Conservation (phyloP, 2,888 invertebrate genomes). For the Ichneumoninae sp. region DNA sequence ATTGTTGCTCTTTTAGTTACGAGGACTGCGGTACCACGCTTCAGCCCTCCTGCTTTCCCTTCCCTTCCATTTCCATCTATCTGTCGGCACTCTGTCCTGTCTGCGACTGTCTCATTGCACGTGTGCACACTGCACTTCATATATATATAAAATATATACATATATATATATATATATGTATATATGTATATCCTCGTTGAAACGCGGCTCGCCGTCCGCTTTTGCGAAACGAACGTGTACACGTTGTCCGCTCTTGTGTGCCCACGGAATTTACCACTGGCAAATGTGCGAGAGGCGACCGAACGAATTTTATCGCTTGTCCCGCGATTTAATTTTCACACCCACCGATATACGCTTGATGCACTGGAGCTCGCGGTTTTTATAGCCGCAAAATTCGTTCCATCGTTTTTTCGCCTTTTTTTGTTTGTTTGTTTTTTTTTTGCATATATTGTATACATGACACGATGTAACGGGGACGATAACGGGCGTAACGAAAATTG, state of each 20-base stretch:
- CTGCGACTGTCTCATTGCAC: conserved; percentile 52
- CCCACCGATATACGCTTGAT: not conserved
- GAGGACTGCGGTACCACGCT: conserved; percentile 50
- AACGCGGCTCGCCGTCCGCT: conserved; percentile 36
- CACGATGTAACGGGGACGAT: not conserved
- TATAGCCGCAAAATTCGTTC: conserved; percentile 4
- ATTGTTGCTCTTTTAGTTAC: conserved; percentile 69
- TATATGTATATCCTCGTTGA: conserved; percentile 32
- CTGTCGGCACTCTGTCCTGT: conserved; percentile 62
- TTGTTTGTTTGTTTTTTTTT: not conserved
- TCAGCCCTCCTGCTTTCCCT: conserved; percentile 19
- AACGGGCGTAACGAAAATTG: conserved; percentile 1
- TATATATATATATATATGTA: not conserved
- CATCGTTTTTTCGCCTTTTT: too few relatives aligned
- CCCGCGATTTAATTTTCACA: conserved; percentile 39
- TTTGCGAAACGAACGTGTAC: conserved; percentile 46
- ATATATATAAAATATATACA: not conserved
- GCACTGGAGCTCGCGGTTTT: not conserved
- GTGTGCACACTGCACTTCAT: conserved; percentile 37
- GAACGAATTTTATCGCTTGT: conserved; percentile 69
- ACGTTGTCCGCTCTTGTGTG: conserved; percentile 12
- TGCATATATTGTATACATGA: not conserved
- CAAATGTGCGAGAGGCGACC: conserved; percentile 22
- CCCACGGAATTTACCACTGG: conserved; percentile 7
- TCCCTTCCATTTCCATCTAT: conserved; percentile 62